These are phyloP conservation scores for Myrmecobius fasciatus DNA, from an alignment of 2,113 vertebrate genomes.

Conservation along the genomic window DNA sequence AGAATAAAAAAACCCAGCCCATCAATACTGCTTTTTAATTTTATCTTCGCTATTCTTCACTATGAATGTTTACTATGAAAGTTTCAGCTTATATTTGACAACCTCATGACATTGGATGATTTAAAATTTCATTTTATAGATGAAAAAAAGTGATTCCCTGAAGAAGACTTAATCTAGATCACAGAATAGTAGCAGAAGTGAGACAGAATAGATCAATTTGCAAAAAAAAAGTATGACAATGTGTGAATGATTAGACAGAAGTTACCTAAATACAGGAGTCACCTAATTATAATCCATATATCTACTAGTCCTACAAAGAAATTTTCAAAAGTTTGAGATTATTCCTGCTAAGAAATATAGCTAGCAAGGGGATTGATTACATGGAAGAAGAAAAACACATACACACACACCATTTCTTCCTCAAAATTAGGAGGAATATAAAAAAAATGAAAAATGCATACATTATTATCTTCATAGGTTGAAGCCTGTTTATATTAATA, in stretches of 20 bases:
- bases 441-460: neutral
- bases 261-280: conserved; percentile 9
- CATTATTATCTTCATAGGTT: conserved; percentile 5
- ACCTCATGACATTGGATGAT: neutral
- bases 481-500: conserved; percentile 29
- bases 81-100: conserved; percentile 40
- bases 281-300: conserved; percentile 10
- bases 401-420: neutral
- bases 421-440: neutral
- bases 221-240: conserved; percentile 30
- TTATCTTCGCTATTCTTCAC: conserved; percentile 45
- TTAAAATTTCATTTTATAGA: neutral
- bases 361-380: neutral
- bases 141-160: neutral
- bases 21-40: conserved; percentile 29
- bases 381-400: neutral
- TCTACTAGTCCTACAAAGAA: neutral
- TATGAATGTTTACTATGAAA: neutral
- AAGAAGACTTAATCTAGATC: neutral
- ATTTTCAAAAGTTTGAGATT: conserved; percentile 33
- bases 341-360: conserved; percentile 29
- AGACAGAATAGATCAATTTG: conserved; percentile 14
- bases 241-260: conserved; percentile 6
- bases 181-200: neutral
- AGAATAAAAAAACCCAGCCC: neutral